Evolutionary conservation across 2,113 vertebrate species (phyloP).

Genomic region (Actenoides lindsayi): DNA sequence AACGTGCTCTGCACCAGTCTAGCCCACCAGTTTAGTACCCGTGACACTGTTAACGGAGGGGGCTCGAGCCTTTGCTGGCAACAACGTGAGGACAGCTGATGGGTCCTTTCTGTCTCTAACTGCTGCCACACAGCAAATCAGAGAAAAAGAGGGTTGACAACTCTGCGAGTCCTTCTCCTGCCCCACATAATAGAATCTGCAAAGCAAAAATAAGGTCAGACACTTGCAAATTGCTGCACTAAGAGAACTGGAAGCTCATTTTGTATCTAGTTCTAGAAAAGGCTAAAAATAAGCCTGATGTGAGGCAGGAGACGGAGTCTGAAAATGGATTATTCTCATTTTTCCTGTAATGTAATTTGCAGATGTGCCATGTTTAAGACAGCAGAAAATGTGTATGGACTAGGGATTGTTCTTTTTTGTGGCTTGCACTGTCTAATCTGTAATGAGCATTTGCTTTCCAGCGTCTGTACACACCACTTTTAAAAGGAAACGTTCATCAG

Average conservation of each 20-base stretch:
- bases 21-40: background rate
- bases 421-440: background rate
- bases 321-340: conserved; percentile 65
- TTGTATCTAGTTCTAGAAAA: background rate
- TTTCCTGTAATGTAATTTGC: conserved; percentile 53
- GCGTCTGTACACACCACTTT: background rate
- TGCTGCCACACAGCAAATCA: background rate
- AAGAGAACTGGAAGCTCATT: conserved; percentile 44
- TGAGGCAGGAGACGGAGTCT: conserved; percentile 12
- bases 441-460: background rate
- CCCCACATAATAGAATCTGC: conserved; percentile 42
- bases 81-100: background rate
- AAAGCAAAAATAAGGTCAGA: conserved; percentile 63
- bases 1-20: background rate
- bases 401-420: background rate
- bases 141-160: background rate
- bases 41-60: background rate
- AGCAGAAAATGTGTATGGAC: background rate
- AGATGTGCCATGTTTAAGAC: background rate
- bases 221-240: conserved; percentile 42
- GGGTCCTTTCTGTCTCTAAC: background rate
- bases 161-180: background rate
- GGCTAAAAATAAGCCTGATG: conserved; percentile 55
- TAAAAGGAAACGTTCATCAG: background rate
- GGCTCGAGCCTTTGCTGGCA: background rate